These are phyloP conservation scores for Gastrophryne carolinensis DNA, from an alignment of 2,797 vertebrate species.

Conservation along the genomic window DNA sequence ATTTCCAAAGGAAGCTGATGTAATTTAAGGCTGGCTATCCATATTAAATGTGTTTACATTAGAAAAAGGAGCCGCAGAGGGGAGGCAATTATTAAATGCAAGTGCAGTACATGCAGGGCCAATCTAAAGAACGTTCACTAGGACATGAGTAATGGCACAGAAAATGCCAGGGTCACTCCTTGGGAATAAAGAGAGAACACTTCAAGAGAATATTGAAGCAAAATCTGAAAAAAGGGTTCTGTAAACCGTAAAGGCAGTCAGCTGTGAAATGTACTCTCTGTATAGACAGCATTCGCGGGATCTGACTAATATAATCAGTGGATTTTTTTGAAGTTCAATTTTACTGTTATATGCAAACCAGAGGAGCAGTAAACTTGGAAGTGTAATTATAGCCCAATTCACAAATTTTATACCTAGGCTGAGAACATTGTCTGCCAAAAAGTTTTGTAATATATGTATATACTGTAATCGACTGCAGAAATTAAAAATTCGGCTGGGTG, in stretches of 20 bases:
- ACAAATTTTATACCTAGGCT: too few relatives aligned
- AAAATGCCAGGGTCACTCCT: conserved; percentile 2
- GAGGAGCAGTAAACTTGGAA: background rate
- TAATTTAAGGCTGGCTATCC: conserved; percentile 34
- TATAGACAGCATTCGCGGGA: conserved; percentile 8
- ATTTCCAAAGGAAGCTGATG: conserved; percentile 42
- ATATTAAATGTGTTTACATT: conserved; percentile 48
- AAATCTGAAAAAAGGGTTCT: background rate
- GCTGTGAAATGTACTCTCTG: conserved; percentile 23
- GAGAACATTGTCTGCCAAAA: too few relatives aligned
- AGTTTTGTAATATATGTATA: too few relatives aligned
- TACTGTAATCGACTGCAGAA: too few relatives aligned
- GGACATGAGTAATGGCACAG: background rate
- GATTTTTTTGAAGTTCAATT: conserved; percentile 24
- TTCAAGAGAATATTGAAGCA: conserved; percentile 16
- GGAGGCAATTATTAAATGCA: conserved; percentile 24
- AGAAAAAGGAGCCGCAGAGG: background rate
- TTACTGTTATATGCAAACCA: background rate
- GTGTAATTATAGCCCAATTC: too few relatives aligned
- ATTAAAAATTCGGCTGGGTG: too few relatives aligned
- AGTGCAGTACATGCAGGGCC: conserved; percentile 11
- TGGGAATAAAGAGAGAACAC: conserved; percentile 23
- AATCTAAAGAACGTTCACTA: conserved; percentile 10
- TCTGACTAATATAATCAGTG: conserved; percentile 3
- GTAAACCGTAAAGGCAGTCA: background rate